Conservation (phyloP, 1,140 invertebrate genomes). For the Rhyzopertha dominica region DNA sequence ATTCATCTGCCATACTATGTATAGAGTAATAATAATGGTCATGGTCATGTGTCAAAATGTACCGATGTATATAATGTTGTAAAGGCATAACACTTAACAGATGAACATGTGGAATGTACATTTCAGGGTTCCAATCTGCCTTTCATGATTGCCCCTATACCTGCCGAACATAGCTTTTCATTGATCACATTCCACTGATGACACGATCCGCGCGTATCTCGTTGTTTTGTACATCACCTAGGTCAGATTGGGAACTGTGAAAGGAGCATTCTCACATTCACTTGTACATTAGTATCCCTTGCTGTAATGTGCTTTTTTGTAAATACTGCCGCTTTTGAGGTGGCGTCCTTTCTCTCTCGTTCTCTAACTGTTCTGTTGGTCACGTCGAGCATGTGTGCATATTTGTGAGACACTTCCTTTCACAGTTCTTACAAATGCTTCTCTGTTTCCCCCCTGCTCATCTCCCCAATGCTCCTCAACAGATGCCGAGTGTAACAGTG, state of each 20-base stretch:
- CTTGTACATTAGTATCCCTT: conserved; percentile 48
- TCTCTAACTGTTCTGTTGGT: conserved; percentile 41
- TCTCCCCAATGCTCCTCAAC: conserved; percentile 44
- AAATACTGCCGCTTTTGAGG: conserved; percentile 58
- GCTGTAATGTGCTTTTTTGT: conserved; percentile 47
- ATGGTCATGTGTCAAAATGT: no score
- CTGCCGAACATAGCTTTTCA: conserved; percentile 17
- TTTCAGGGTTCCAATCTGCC: conserved; percentile 60
- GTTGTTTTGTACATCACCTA: no score
- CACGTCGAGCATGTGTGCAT: conserved; percentile 60
- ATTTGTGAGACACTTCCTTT: conserved; percentile 71
- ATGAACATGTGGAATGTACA: conserved; percentile 59
- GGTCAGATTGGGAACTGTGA: conserved; percentile 58
- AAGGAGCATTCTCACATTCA: conserved; percentile 62
- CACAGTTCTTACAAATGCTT: conserved; percentile 68
- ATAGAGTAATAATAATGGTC: no score
- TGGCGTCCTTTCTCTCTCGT: conserved; percentile 45
- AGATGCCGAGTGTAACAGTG: conserved; percentile 85
- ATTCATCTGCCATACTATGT: no score
- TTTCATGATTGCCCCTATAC: conserved; percentile 24
- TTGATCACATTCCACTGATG: conserved; percentile 31
- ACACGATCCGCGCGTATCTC: no score
- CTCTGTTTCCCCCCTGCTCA: conserved; percentile 59
- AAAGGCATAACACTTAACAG: no score
- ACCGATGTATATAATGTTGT: no score